phyloP scores from a whole-genome alignment of 1,140 invertebrate genomes.

The Pomacea maculata region DNA sequence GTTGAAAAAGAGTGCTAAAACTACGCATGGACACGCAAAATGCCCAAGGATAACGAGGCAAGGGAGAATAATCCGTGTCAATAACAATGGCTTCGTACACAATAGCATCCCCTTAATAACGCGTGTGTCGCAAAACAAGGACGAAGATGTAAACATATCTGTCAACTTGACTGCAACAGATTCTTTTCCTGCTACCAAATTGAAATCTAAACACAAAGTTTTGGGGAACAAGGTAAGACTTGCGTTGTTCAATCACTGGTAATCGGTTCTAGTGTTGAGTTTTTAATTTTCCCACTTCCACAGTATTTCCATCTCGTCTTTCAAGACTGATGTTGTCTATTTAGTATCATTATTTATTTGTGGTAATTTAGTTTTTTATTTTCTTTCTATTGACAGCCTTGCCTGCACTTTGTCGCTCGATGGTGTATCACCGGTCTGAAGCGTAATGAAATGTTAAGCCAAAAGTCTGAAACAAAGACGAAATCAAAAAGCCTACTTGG shows the following conservation, averaged over 20 bases:
- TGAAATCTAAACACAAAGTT: not conserved
- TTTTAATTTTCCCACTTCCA: no score
- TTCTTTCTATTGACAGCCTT: no score
- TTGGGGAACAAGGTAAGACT: slow-evolving; percentile 6
- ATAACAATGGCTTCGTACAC: not conserved
- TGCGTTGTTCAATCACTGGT: not conserved
- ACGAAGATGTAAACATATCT: not conserved
- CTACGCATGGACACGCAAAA: no score
- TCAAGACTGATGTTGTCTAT: not conserved
- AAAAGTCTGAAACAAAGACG: no score
- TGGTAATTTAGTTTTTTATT: not conserved
- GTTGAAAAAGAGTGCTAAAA: no score
- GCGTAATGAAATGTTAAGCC: no score
- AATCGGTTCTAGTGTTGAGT: not conserved
- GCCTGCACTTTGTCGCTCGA: no score
- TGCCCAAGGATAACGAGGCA: no score
- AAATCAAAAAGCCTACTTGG: no score
- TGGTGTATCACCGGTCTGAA: no score
- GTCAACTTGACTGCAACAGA: not conserved
- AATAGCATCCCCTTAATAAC: not conserved
- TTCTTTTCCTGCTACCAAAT: no score
- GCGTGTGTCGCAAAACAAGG: not conserved
- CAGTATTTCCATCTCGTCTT: not conserved
- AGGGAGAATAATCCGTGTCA: no score
- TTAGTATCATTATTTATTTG: not conserved